phyloP scores from a whole-genome alignment of 1,140 invertebrate genomes.

The Sitobion miscanthi region DNA sequence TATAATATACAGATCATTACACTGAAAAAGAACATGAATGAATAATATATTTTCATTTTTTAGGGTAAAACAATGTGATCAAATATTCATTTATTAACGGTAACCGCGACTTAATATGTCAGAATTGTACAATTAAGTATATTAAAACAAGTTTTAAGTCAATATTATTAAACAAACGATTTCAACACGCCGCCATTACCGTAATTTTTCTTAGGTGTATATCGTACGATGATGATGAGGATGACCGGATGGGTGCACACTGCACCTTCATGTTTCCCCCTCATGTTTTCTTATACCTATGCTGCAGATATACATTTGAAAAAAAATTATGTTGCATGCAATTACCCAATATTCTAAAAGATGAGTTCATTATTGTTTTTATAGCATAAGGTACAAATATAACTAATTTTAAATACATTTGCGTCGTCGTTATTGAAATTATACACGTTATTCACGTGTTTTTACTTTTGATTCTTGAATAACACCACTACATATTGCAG shows the following conservation, averaged over 20 bases:
- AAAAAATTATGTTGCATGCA: neutral
- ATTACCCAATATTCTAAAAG: constrained; percentile 1
- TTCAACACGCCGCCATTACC: neutral
- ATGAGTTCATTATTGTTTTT: neutral
- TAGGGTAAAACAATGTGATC: neutral
- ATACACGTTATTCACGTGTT: neutral
- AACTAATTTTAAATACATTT: constrained; percentile 10
- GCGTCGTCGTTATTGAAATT: neutral
- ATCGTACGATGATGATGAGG: neutral
- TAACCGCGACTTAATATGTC: neutral
- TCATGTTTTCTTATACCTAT: neutral
- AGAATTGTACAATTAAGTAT: neutral
- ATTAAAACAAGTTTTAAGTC: neutral
- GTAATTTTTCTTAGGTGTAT: neutral
- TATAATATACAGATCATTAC: neutral
- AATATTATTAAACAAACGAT: neutral
- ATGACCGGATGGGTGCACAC: neutral
- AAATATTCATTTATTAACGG: neutral
- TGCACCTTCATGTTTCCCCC: neutral
- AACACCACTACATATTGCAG: neutral
- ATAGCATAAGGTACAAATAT: neutral
- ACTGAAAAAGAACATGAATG: neutral
- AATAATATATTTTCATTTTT: neutral
- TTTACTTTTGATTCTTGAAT: neutral
- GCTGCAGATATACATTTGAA: neutral